A percentile compares a stretch with the other conserved stretches of the same genome.
Evolutionary conservation across 2,113 vertebrate genomes (phyloP).

Genomic region (Halcyon malimbica): DNA sequence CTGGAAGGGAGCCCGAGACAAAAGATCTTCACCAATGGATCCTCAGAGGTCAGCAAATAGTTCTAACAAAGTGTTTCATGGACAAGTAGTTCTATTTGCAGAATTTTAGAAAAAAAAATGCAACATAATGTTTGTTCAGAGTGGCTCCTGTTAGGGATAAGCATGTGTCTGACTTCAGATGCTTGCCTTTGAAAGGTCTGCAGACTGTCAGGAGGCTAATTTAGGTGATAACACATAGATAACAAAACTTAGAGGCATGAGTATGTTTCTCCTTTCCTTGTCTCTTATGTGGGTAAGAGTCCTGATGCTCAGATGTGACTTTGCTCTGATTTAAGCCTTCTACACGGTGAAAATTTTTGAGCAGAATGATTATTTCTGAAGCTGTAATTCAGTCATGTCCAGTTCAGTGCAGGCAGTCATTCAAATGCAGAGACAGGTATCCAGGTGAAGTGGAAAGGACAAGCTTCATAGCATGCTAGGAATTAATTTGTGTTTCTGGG

Average conservation of each 20-base stretch:
- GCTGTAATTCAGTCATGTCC: background rate
- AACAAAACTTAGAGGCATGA: background rate
- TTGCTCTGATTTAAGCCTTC: background rate
- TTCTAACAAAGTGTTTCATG: background rate
- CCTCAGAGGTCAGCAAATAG: background rate
- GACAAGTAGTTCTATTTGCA: background rate
- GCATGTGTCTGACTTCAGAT: background rate
- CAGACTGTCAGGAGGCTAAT: background rate
- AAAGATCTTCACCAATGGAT: background rate
- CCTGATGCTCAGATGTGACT: background rate
- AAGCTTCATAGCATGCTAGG: background rate
- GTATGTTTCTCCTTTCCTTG: background rate
- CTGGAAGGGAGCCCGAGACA: background rate
- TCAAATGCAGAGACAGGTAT: background rate
- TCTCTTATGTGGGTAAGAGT: background rate
- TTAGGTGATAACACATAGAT: background rate
- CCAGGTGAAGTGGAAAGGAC: background rate
- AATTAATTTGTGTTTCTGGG: background rate
- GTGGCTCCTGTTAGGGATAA: background rate
- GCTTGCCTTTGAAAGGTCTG: background rate
- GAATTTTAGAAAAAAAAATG: background rate
- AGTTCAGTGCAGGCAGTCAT: background rate
- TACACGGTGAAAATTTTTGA: background rate
- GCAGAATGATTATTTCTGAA: background rate
- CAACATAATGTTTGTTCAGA: background rate